Conservation (phyloP, 1,140 invertebrate species). For the Caerostris extrusa region DNA sequence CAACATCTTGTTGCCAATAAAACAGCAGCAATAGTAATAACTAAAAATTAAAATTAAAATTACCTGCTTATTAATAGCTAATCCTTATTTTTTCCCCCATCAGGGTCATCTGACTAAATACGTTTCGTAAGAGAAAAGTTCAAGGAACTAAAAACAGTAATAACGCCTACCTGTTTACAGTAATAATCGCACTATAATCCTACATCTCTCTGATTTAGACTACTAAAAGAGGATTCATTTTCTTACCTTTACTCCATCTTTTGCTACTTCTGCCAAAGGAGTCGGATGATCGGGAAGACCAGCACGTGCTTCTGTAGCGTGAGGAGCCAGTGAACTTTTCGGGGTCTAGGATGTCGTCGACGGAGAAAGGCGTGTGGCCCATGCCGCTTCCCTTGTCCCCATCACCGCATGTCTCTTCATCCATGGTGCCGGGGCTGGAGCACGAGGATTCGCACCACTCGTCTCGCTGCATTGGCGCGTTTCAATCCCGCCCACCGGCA, state of each 20-base stretch:
- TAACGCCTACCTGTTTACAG: too few species aligned
- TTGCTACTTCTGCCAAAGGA: slow-evolving; percentile 54
- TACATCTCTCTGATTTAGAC: background rate
- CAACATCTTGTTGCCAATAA: too few species aligned
- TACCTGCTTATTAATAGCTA: background rate
- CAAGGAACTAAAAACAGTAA: too few species aligned
- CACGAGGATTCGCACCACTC: slow-evolving; percentile 75
- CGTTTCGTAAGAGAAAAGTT: background rate
- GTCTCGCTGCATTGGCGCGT: slow-evolving; percentile 75
- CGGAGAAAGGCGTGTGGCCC: slow-evolving; percentile 86
- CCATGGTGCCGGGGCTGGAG: slow-evolving; percentile 62
- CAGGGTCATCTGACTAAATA: slow-evolving; percentile 14
- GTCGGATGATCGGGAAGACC: slow-evolving; percentile 63
- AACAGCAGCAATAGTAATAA: too few species aligned
- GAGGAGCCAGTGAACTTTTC: slow-evolving; percentile 91
- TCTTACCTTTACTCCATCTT: slow-evolving; percentile 63
- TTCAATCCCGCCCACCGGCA: slow-evolving; percentile 63
- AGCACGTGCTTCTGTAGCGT: slow-evolving; percentile 62
- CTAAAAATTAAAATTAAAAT: too few species aligned
- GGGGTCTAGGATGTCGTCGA: slow-evolving; percentile 94
- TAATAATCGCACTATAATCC: background rate
- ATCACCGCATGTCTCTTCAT: slow-evolving; percentile 72
- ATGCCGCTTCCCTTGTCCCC: slow-evolving; percentile 69
- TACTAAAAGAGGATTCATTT: background rate
- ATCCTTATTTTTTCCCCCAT: background rate